Evolutionary conservation across 2,888 invertebrate species (phyloP).

Genomic region (Tuta absoluta): DNA sequence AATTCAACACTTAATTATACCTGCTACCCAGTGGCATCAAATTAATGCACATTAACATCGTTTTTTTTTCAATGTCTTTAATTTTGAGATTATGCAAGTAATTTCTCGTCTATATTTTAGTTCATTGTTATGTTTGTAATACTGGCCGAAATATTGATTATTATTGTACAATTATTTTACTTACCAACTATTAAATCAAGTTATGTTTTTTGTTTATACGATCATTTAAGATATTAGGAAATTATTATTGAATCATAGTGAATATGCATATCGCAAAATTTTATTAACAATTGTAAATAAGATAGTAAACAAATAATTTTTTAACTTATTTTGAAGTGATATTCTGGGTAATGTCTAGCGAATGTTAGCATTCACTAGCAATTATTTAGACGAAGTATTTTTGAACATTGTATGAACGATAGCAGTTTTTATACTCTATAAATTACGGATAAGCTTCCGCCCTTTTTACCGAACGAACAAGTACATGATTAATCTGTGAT

Average conservation of each 20-base stretch:
- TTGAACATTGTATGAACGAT: conserved; percentile 48
- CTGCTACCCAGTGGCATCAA: conserved; percentile 3
- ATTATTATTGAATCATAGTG: conserved; percentile 57
- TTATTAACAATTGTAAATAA: conserved; percentile 64
- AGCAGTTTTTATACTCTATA: conserved; percentile 50
- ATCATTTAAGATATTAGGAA: conserved; percentile 61
- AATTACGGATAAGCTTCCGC: conserved; percentile 54
- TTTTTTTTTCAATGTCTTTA: conserved; percentile 34
- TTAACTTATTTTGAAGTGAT: conserved; percentile 58
- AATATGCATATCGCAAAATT: conserved; percentile 67
- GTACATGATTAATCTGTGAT: conserved; percentile 79
- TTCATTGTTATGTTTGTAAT: conserved; percentile 78
- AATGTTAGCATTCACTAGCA: conserved; percentile 42
- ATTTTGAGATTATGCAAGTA: conserved; percentile 71
- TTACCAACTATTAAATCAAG: conserved; percentile 62
- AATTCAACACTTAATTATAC: background rate
- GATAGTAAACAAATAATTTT: conserved; percentile 62
- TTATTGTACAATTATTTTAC: conserved; percentile 66
- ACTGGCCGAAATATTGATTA: conserved; percentile 54
- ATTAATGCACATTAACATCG: background rate
- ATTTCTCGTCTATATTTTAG: conserved; percentile 45
- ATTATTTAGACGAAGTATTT: conserved; percentile 51
- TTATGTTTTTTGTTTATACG: conserved; percentile 72
- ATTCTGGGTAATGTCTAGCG: conserved; percentile 42
- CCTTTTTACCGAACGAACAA: conserved; percentile 63